phyloP scores from a whole-genome alignment of 2,797 vertebrate species.

The Tragopan temminckii region DNA sequence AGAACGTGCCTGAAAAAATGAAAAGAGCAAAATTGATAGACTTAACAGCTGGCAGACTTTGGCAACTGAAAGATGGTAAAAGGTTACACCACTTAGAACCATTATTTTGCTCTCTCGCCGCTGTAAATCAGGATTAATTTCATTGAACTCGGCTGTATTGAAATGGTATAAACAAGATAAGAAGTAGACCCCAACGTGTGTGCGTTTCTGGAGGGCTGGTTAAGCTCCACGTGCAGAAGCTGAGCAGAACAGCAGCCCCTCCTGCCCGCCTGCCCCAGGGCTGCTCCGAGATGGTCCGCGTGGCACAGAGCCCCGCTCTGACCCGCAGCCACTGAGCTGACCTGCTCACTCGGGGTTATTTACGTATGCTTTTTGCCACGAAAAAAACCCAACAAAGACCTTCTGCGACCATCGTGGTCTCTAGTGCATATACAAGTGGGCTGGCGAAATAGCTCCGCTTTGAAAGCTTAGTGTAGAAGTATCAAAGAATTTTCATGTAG shows the following conservation, averaged over 20 bases:
- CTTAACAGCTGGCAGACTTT: background rate
- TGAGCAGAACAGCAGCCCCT: background rate
- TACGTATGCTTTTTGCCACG: background rate
- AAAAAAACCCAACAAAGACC: background rate
- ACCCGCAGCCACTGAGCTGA: background rate
- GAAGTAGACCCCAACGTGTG: background rate
- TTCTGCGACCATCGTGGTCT: background rate
- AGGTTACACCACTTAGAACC: background rate
- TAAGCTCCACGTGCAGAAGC: background rate
- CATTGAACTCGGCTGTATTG: background rate
- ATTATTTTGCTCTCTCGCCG: background rate
- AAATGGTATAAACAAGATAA: background rate
- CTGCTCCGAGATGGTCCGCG: background rate
- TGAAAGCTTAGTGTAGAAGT: background rate
- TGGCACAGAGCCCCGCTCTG: background rate
- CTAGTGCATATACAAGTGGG: background rate
- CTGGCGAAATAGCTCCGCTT: background rate
- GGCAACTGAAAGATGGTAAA: background rate
- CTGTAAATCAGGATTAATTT: background rate
- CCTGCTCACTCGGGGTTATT: background rate
- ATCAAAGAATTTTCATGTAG: background rate
- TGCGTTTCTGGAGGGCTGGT: background rate
- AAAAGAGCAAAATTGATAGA: background rate
- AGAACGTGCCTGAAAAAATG: background rate
- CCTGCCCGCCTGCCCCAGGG: background rate